A percentile compares a stretch with the other conserved stretches of the same genome.
Conservation (phyloP, 2,888 invertebrate species). For the Agrotis ipsilon region DNA sequence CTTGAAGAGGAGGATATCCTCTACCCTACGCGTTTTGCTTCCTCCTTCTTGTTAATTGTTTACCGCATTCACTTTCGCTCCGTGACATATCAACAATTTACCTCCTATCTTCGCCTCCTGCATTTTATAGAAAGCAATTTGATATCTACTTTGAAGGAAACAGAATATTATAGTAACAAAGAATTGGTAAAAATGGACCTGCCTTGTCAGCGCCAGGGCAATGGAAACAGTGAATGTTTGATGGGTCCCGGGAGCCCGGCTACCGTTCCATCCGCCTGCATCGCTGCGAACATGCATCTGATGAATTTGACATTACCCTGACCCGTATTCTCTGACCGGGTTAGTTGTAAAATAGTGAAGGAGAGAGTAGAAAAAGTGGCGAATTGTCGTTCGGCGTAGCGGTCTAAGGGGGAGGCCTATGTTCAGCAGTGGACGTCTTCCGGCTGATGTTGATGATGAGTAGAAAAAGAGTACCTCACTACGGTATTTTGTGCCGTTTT, state of each 20-base stretch:
- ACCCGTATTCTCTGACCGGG: not conserved
- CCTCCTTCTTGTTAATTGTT: no score
- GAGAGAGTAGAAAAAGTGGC: not conserved
- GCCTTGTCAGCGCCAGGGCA: not conserved
- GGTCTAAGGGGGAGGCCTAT: no score
- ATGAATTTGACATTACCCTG: slow-evolving; percentile 23
- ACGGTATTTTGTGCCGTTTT: no score
- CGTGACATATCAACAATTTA: no score
- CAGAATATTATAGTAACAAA: not conserved
- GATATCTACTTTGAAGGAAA: not conserved
- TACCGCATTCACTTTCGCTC: no score
- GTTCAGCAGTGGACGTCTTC: no score
- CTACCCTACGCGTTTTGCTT: no score
- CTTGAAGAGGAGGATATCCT: no score
- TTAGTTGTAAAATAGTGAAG: not conserved
- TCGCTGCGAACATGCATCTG: slow-evolving; percentile 8
- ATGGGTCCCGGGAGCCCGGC: not conserved
- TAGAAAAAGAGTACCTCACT: no score
- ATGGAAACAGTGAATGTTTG: slow-evolving; percentile 21
- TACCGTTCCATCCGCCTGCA: slow-evolving; percentile 15
- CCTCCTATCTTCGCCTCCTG: not conserved
- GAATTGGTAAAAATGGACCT: slow-evolving; percentile 1
- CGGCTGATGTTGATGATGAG: no score
- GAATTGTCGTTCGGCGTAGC: no score
- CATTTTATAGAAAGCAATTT: not conserved